Percentiles rank a stretch among this genome's conserved stretches.
Conservation (phyloP, 1,140 invertebrate species). For the Doryteuthis pealeii region DNA sequence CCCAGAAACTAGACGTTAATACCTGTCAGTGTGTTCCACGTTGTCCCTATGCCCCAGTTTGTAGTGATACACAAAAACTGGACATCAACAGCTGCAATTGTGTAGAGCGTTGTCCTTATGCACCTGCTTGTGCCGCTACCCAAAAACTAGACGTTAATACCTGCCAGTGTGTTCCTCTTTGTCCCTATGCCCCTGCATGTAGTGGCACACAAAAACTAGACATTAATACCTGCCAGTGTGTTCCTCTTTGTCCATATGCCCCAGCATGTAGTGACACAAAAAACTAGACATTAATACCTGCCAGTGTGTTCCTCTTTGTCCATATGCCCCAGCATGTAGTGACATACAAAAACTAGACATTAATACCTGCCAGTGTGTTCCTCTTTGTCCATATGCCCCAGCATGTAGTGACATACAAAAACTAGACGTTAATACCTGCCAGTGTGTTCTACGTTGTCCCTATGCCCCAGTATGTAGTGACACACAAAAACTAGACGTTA, state of each 20-base stretch:
- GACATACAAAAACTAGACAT: no score
- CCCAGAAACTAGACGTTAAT: neutral
- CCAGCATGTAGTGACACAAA: no score
- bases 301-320: no score
- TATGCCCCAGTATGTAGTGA: no score
- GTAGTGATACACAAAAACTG: neutral
- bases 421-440: no score
- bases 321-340: no score
- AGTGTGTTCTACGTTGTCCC: no score
- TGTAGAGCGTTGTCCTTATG: neutral
- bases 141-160: neutral
- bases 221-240: neutral
- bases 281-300: no score
- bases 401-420: no score
- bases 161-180: neutral
- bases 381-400: no score
- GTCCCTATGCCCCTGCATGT: neutral
- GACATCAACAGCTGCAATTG: neutral
- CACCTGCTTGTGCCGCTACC: neutral
- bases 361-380: no score
- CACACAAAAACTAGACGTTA: no score
- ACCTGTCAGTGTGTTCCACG: neutral
- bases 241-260: neutral
- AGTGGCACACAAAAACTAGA: neutral
- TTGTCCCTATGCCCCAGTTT: neutral